These are phyloP conservation scores for Oryzias woworae DNA, from an alignment of 2,113 vertebrate species.

Conservation along the genomic window DNA sequence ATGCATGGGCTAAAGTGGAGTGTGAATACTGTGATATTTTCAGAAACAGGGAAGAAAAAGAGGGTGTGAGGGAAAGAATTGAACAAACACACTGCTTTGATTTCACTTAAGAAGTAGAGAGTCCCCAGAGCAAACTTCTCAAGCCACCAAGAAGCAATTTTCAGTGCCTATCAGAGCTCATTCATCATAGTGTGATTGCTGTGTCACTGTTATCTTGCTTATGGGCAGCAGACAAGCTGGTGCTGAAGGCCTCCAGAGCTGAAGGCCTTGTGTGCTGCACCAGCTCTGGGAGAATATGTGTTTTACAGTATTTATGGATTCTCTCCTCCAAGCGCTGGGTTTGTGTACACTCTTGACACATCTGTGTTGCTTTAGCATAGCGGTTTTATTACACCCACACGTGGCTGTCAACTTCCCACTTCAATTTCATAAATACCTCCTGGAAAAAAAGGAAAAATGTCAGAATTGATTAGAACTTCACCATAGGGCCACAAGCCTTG, in stretches of 20 bases:
- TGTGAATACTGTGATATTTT: constrained; percentile 61
- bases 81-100: constrained; percentile 48
- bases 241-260: constrained; percentile 44
- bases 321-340: neutral
- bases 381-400: constrained; percentile 38
- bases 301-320: constrained; percentile 20
- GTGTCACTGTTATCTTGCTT: constrained; percentile 65
- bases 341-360: constrained; percentile 11
- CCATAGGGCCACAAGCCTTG: constrained; percentile 31
- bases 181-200: constrained; percentile 74
- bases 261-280: constrained; percentile 51
- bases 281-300: constrained; percentile 14
- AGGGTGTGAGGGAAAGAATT: constrained; percentile 54
- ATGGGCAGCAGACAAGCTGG: constrained; percentile 41
- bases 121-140: constrained; percentile 65
- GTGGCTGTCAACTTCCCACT: constrained; percentile 25
- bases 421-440: constrained; percentile 35
- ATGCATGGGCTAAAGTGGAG: constrained; percentile 8
- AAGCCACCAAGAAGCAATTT: constrained; percentile 75
- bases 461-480: constrained; percentile 52
- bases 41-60: constrained; percentile 35
- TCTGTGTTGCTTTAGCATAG: constrained; percentile 18
- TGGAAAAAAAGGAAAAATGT: neutral
- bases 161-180: constrained; percentile 68
- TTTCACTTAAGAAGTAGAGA: constrained; percentile 71